Base-by-base conservation (phyloP, 2,888 invertebrate species). In the Lasioglossum calceatum region DNA sequence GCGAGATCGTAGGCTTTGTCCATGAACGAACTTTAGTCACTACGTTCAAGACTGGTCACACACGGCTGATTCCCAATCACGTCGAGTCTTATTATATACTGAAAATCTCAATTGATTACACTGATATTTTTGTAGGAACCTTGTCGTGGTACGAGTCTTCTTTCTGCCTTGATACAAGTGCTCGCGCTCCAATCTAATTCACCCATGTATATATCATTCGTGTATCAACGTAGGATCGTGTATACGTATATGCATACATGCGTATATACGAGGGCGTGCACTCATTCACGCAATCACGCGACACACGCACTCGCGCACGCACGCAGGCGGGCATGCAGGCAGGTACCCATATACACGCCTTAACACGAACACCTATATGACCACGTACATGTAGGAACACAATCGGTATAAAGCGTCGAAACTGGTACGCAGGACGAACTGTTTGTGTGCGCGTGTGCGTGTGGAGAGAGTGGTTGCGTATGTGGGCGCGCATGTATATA, bases 121-220 rank as follows among this genome's bases (percentile, higher is more conserved):
- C 92, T 92, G 89, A 94, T 93, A 93, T 94, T 94, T 94, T 94
- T 94, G 91, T 93, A 94, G 93, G 88, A 91, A 93, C 92, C 93
- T 92, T 90, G 92, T 90, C 90, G 86, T 86, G 93, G 90, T 92
- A 92, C 90, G 92, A 93, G 89, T 92, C 92, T 92, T 92, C 92
- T 93, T 92, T 92, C 93, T 93, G 92, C 91, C 93, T 91, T 90
- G 90, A 90, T 92, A 86, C 89, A 89, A 61, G 78, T 73, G 58
- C 84, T 71, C 42, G 71, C n/a, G 71, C n/a, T 71, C 42, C 39
- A 71, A 71, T 39, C 23, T 71, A 71, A 64, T 71, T 71, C 42
- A 71, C 71, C 42, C 32, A 64, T 64, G 32, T 27, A 32, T 64
- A 64, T 64, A 64, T 32, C 19, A 61, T 64, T 32, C 71, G 39